Evolutionary conservation across 2,888 invertebrate species (phyloP), one percentile per base, ranked within the genome.

Genomic region (Iphiclides podalirius): DNA sequence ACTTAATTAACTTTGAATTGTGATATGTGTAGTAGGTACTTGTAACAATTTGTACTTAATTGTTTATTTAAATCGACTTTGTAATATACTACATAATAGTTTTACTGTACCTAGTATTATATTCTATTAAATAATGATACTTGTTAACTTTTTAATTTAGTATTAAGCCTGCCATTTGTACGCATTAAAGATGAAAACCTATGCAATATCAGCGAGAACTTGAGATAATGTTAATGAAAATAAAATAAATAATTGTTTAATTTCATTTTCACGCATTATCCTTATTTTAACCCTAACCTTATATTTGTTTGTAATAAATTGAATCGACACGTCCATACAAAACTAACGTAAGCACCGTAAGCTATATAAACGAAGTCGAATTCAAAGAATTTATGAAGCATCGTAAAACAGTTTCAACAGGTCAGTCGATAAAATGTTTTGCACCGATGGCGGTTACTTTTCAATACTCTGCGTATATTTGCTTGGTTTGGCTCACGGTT

Each of bases 371-470:
- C 11, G 16, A 23, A 40, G n/a, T 28, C 31, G n/a, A 15, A 4
- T 26, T 26, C 26, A 26, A 26, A 16, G 28, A 40, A 28, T 40
- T 40, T 41, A 47, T 41, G 34, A 1, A 16, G 13, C 6, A 9
- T 47, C 40, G 47, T 48, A 47, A 47, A 47, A 40, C 6, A 23
- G 13, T 26, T 15, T 12, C 8, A 7, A 7, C 4, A 17, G 17
- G 26, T 8, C 3, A 26, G 15, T 40, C 11, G 6, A 12, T 28
- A 15, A 26, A 35, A 43, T 38, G 42, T 48, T 37, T 17, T 20
- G 4, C n/a, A n/a, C 41, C 4, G 15, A 6, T 11, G 20, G n/a
- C n/a, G 15, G 8, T 16, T 31, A 12, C 4, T 31, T 36, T 11
- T 20, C 11, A 34, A 4, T 31, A 20, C 11, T 11, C 1, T 12